These are phyloP conservation scores for Halocaridina rubra DNA, from an alignment of 2,888 invertebrate species.

Conservation along the genomic window DNA sequence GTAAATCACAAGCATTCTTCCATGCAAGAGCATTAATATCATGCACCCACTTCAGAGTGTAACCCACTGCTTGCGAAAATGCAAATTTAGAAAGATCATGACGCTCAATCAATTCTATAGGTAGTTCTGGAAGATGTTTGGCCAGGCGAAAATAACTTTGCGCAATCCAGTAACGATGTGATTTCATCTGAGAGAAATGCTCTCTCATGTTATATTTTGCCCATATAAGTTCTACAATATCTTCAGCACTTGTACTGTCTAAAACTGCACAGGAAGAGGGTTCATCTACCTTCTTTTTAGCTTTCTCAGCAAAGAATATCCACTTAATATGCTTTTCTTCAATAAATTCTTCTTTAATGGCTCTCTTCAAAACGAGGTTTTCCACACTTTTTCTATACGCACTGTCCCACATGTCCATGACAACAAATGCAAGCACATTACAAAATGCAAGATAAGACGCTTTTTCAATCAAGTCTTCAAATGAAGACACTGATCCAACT, in stretches of 20 bases:
- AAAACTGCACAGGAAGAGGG: not conserved
- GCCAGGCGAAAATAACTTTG: slow-evolving; percentile 29
- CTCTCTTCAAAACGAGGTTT: not conserved
- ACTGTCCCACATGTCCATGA: slow-evolving; percentile 27
- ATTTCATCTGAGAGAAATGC: slow-evolving; percentile 32
- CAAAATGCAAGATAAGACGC: slow-evolving; percentile 4
- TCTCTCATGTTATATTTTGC: slow-evolving; percentile 29
- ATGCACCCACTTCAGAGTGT: slow-evolving; percentile 43
- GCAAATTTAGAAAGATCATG: slow-evolving; percentile 48
- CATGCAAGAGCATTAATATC: slow-evolving; percentile 10
- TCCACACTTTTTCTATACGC: slow-evolving; percentile 7
- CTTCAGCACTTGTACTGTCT: not conserved
- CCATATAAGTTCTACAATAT: slow-evolving; percentile 22
- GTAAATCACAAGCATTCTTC: slow-evolving; percentile 26
- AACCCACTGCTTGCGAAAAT: slow-evolving; percentile 28
- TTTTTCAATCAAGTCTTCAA: not conserved
- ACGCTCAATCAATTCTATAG: not conserved
- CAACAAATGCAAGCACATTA: not conserved
- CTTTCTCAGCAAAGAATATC: not conserved
- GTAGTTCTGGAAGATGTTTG: slow-evolving; percentile 7
- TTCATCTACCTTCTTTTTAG: not conserved
- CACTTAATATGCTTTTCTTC: not conserved
- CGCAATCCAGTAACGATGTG: slow-evolving; percentile 32
- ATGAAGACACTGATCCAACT: not conserved
- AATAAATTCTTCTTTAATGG: slow-evolving; percentile 3